Percentiles rank a stretch among this genome's conserved stretches.
Conservation (phyloP, 2,888 invertebrate genomes). For the Halictus quadricinctus region DNA sequence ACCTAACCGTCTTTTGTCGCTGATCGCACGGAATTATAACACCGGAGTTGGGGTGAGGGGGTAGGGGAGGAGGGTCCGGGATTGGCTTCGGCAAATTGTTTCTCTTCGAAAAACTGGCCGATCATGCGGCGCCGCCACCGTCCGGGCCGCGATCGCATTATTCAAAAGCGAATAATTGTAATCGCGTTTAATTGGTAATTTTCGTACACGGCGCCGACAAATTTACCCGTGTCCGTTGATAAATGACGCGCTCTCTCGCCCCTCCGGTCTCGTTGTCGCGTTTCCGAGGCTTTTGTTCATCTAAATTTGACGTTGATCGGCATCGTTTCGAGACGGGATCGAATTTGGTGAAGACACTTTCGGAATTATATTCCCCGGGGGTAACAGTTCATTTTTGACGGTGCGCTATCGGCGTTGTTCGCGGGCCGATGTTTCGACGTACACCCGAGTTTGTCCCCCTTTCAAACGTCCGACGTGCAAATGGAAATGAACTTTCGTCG, state of each 20-base stretch:
- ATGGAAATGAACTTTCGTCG: background rate
- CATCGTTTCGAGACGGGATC: conserved; percentile 30
- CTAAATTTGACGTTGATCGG: conserved; percentile 47
- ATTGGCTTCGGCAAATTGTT: conserved; percentile 14
- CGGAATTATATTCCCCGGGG: background rate
- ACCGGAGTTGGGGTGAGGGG: background rate
- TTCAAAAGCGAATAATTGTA: conserved; percentile 49
- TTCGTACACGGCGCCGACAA: conserved; percentile 48
- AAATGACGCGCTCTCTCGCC: conserved; percentile 30
- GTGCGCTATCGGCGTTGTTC: background rate
- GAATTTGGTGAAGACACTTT: conserved; percentile 1
- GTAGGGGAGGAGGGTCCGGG: background rate
- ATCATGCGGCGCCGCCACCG: background rate
- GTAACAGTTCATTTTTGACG: background rate
- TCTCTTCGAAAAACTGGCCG: conserved; percentile 5
- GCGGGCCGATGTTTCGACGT: background rate
- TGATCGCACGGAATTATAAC: conserved; percentile 37
- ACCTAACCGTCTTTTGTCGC: conserved; percentile 45
- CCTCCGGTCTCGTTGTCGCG: conserved; percentile 27
- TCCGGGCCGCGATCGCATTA: background rate
- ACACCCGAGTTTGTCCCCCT: background rate
- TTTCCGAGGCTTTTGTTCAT: conserved; percentile 25
- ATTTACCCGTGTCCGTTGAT: conserved; percentile 49
- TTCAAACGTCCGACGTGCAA: background rate
- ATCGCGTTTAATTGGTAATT: conserved; percentile 58